Evolutionary conservation across 2,113 vertebrate species (phyloP).

Genomic region (Pluvialis apricaria): DNA sequence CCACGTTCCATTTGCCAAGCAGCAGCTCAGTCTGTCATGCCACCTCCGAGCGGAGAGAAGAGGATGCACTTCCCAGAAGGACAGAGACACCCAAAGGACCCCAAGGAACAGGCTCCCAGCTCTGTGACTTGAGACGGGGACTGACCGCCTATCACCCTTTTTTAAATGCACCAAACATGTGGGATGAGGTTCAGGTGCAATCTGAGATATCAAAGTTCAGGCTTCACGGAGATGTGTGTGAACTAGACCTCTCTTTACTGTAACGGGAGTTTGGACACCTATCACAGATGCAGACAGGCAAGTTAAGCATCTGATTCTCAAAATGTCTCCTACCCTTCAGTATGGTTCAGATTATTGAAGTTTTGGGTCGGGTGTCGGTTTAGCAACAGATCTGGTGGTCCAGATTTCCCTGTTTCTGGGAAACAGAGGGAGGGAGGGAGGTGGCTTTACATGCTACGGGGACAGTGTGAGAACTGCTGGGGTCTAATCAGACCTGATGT

Average conservation of each 20-base stretch:
- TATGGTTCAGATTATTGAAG: neutral
- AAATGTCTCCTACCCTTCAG: neutral
- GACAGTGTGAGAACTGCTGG: neutral
- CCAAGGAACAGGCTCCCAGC: neutral
- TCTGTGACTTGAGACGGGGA: neutral
- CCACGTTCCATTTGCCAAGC: neutral
- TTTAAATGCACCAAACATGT: neutral
- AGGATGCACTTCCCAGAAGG: neutral
- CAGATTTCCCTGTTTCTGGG: neutral
- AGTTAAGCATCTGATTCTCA: neutral
- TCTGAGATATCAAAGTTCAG: neutral
- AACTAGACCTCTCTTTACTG: neutral
- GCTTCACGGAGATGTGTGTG: neutral
- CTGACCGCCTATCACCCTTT: neutral
- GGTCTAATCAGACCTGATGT: neutral
- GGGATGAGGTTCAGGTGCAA: neutral
- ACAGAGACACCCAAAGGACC: neutral
- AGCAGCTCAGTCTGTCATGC: neutral
- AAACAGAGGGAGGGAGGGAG: neutral
- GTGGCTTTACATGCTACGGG: neutral
- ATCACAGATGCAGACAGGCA: neutral
- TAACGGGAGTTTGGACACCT: neutral
- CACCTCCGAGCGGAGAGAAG: neutral
- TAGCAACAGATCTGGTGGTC: neutral
- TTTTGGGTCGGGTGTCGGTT: neutral